phyloP scores from a whole-genome alignment of 92 coral and sea anemone genomes.

The Epizoanthus scotinus region DNA sequence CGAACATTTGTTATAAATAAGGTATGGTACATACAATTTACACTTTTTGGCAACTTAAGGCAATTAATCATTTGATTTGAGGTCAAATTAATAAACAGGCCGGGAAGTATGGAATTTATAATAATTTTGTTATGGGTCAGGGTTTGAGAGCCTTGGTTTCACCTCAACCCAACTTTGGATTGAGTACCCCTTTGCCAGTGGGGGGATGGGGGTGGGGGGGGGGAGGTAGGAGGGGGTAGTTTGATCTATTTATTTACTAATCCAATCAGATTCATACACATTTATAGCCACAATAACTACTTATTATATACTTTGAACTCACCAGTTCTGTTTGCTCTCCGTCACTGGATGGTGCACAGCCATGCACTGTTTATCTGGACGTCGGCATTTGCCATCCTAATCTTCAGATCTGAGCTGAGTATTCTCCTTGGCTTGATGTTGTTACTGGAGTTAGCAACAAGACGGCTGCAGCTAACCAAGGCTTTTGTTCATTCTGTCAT shows the following conservation, averaged over 20 bases:
- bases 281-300: too few species aligned
- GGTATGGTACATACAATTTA: too few species aligned
- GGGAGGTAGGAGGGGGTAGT: too few species aligned
- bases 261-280: background rate
- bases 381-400: conserved; percentile 88
- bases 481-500: conserved; percentile 69
- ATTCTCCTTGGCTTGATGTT: conserved; percentile 80
- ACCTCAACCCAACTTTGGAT: too few species aligned
- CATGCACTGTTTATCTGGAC: conserved; percentile 82
- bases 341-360: conserved; percentile 71
- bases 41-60: too few species aligned
- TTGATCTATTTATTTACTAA: too few species aligned
- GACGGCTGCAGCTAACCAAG: conserved; percentile 53
- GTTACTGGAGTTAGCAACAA: conserved; percentile 65
- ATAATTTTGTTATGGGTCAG: too few species aligned
- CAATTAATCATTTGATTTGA: too few species aligned
- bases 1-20: too few species aligned
- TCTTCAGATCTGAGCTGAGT: conserved; percentile 88
- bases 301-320: background rate
- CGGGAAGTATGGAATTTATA: background rate
- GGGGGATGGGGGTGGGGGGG: too few species aligned
- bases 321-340: conserved; percentile 68
- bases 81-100: background rate
- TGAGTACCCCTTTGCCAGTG: too few species aligned
- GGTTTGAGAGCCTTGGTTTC: too few species aligned